A percentile compares a stretch with the other conserved stretches of the same genome.
phyloP scores from a whole-genome alignment of 2,888 invertebrate species.

The Athetis lepigone region DNA sequence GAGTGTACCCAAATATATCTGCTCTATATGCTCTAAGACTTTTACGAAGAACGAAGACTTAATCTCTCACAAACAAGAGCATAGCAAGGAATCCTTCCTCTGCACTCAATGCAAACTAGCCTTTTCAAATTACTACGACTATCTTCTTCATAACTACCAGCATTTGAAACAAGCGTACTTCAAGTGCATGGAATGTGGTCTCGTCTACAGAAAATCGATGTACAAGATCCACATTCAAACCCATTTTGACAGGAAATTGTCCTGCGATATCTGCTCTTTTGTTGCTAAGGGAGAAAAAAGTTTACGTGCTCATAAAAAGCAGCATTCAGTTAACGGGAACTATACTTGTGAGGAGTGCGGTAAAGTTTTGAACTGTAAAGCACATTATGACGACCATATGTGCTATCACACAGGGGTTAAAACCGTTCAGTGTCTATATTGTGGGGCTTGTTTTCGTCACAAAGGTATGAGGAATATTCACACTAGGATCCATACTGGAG shows the following conservation, averaged over 20 bases:
- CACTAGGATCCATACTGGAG: slow-evolving; percentile 61
- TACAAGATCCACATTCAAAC: slow-evolving; percentile 58
- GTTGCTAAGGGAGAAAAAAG: background rate
- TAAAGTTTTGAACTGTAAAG: background rate
- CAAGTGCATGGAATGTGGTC: slow-evolving; percentile 64
- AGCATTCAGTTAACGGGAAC: slow-evolving; percentile 22
- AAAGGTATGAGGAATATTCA: slow-evolving; percentile 37
- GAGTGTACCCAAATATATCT: slow-evolving; percentile 50
- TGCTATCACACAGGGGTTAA: slow-evolving; percentile 65
- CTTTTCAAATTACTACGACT: slow-evolving; percentile 66
- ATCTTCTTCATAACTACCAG: slow-evolving; percentile 53
- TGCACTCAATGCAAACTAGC: slow-evolving; percentile 65
- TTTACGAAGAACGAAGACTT: slow-evolving; percentile 64
- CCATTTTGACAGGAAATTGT: slow-evolving; percentile 52
- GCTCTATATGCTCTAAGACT: slow-evolving; percentile 56
- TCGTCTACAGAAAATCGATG: slow-evolving; percentile 17
- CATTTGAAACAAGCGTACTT: slow-evolving; percentile 42
- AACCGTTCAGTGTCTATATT: slow-evolving; percentile 67
- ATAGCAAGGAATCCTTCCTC: slow-evolving; percentile 53
- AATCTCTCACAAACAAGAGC: slow-evolving; percentile 62
- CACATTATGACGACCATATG: slow-evolving; percentile 56
- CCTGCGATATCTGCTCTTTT: slow-evolving; percentile 48
- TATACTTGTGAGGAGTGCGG: slow-evolving; percentile 48
- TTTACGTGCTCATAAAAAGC: slow-evolving; percentile 21
- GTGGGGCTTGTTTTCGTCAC: slow-evolving; percentile 62